Evolutionary conservation across 2,797 vertebrate species (phyloP), one percentile per base, ranked within the genome.

Genomic region (Hypotaenidia okinawae): DNA sequence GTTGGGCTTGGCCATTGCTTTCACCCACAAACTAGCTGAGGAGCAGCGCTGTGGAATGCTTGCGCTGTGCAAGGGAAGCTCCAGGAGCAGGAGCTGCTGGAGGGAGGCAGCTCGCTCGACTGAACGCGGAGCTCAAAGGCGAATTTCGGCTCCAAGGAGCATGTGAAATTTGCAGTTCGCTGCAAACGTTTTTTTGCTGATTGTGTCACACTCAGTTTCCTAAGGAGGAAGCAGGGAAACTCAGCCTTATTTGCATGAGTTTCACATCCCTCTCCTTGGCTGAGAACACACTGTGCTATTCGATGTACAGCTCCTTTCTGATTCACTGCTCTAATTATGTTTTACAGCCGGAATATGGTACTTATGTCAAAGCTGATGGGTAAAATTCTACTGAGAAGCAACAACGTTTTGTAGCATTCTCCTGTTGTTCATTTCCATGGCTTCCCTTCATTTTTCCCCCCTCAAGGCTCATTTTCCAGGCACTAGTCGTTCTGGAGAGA

Each of bases 301-400:
- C 93, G 90, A 95, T 93, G 95, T 95, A 94, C 90, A 95, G 92
- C 92, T 96, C 91, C 87, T 96, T 96, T 96, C 95, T 95, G 96
- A 98, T 93, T 97, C 97, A 97, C 93, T 96, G 93, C 94, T 96
- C 95, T 97, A 95, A 96, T 95, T 96, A 94, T 94, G 92, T 97
- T 96, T 96, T 96, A 96, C 92, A 97, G 95, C 94, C 78, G 45
- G 93, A 96, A 96, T 96, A 94, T 91, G 91, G 95, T 94, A 87
- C 86, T 96, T 95, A 92, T 96, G 92, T 97, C 95, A 97, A 97
- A 97, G 95, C 92, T 96, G 96, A 97, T 95, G 92, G 87, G 90
- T 91, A 97, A 94, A 97, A 95, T 95, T 97, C 92, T 91, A 92
- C 91, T 55, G 93, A 97, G 94, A 97, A 95, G 88, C 64, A 92